Evolutionary conservation across 2,113 vertebrate genomes (phyloP).

Genomic region (Calidris pugnax): DNA sequence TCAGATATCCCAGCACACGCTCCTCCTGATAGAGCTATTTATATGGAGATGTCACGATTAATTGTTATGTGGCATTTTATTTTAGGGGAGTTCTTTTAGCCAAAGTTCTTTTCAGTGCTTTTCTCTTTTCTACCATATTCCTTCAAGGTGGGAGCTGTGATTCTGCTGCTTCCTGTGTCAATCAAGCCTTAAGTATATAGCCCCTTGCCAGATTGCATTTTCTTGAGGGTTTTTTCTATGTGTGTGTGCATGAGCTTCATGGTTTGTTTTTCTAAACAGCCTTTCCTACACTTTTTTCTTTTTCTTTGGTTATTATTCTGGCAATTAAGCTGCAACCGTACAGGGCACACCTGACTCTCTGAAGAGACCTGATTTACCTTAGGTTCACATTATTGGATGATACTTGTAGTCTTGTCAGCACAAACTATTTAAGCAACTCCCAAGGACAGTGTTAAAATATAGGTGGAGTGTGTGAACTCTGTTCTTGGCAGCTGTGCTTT

Average conservation of each 20-base stretch:
- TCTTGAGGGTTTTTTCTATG: neutral
- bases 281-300: neutral
- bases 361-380: neutral
- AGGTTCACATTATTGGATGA: neutral
- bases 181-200: neutral
- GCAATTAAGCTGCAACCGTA: neutral
- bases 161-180: neutral
- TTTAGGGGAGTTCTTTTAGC: neutral
- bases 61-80: neutral
- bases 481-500: constrained; percentile 16
- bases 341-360: neutral
- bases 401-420: constrained; percentile 26
- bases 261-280: neutral
- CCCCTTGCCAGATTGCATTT: neutral
- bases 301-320: neutral
- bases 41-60: constrained; percentile 34
- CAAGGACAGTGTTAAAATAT: constrained; percentile 22
- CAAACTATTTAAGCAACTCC: constrained; percentile 8
- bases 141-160: neutral
- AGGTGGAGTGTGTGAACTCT: constrained; percentile 20
- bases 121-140: neutral
- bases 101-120: neutral
- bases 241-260: neutral
- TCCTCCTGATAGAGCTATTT: neutral
- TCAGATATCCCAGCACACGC: neutral